Base-by-base conservation (phyloP, 1,140 invertebrate genomes). In the Meloidogyne hapla region DNA sequence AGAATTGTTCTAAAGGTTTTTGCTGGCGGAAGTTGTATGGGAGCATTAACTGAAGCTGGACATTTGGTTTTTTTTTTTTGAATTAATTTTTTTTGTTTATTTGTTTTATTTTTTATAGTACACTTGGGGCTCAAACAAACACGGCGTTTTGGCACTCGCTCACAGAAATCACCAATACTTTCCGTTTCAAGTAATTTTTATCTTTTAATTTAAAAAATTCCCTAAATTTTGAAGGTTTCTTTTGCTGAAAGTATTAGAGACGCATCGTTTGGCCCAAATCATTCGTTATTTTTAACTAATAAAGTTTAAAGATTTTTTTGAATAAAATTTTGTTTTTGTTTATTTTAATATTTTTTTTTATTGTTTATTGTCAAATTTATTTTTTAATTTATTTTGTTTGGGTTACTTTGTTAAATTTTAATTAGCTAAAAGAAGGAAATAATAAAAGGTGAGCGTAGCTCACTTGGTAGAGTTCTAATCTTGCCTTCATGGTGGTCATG, bases 71-170 rank as follows among this genome's bases (percentile, higher is more conserved):
- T 18, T 26, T 28, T n/a, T 40, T 21, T n/a, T 63, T 4, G 9
- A 62, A 62, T 5, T 10, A 64, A n/a, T 73, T 23, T 56, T 23
- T 12, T 26, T n/a, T 23, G 12, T 33, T 68, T 23, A 13, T 66
- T 15, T 8, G 10, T 10, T 9, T 15, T 3, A 45, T 33, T 42
- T 33, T 15, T 61, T 80, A 21, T 38, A 82, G 33, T 83, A 84
- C 61, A 28, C 74, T 38, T 82, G 81, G 82, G 74, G 81, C 21
- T 33, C 82, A n/a, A 82, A 82, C 65, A 38, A 79, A 42, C 71
- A 82, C 62, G 82, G 82, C 9, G 21, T 21, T 33, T 69, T 82
- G 18, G 81, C 42, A 25, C 45, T 82, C 6, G 69, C 74, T 4
- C 78, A 82, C 42, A 10, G 26, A 10, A 66, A 77, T n/a, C 77